Evolutionary conservation across 2,797 vertebrate genomes (phyloP).

Genomic region (Cuniculus paca): DNA sequence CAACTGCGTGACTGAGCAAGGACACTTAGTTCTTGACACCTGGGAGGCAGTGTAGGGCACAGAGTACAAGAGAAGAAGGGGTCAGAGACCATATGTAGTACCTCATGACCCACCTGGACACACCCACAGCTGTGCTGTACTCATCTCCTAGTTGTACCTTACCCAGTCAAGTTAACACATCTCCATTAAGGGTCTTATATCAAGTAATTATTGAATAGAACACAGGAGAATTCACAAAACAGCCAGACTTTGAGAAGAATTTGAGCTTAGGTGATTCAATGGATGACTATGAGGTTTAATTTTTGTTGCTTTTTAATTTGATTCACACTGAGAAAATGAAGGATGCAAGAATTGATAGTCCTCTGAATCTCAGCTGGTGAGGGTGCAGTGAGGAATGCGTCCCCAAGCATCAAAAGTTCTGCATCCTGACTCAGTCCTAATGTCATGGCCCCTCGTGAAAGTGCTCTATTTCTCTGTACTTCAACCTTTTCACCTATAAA

Average conservation of each 20-base stretch:
- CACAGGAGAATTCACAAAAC: constrained; percentile 77
- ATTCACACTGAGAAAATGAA: background rate
- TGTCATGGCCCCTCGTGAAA: background rate
- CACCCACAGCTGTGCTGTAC: background rate
- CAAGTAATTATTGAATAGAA: constrained; percentile 1
- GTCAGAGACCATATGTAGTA: background rate
- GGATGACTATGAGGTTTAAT: background rate
- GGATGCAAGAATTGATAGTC: background rate
- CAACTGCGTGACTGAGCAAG: background rate
- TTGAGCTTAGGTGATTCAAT: constrained; percentile 73
- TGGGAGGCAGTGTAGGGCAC: background rate
- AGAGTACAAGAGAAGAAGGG: background rate
- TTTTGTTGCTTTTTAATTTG: constrained; percentile 67
- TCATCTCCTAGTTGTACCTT: background rate
- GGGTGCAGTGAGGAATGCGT: background rate
- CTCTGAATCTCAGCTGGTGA: background rate
- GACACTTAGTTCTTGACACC: background rate
- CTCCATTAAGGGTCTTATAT: background rate
- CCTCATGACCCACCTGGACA: background rate
- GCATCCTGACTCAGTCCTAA: background rate
- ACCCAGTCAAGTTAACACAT: background rate
- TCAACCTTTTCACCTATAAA: background rate
- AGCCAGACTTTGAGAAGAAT: background rate
- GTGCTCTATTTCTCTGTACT: background rate
- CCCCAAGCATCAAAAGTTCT: background rate